phyloP scores from a whole-genome alignment of 2,888 invertebrate genomes.

The Protophormia terraenovae region DNA sequence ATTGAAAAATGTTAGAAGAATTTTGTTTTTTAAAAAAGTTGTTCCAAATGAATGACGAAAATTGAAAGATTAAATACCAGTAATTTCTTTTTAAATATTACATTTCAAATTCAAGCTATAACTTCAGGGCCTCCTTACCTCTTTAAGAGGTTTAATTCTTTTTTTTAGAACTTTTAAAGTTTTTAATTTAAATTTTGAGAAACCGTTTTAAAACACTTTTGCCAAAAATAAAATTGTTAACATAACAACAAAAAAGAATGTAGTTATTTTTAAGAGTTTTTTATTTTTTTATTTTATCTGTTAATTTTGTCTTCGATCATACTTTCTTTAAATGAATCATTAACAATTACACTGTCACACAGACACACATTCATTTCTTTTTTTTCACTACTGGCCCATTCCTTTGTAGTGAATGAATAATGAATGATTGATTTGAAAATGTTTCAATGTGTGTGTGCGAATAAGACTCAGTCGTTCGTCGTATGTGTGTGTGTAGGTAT shows the following conservation, averaged over 20 bases:
- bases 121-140: not conserved
- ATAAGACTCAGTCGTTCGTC: not conserved
- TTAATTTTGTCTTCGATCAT: constrained; percentile 2
- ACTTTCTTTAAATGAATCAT: constrained; percentile 22
- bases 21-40: not conserved
- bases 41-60: constrained; percentile 13
- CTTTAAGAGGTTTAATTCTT: not conserved
- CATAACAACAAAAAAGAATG: not conserved
- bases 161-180: not conserved
- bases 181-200: not conserved
- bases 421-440: not conserved
- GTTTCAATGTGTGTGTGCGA: not conserved
- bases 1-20: constrained; percentile 34
- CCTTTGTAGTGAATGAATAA: too few relatives aligned
- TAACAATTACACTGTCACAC: not conserved
- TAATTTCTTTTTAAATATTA: constrained; percentile 35
- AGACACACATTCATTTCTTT: not conserved
- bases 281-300: constrained; percentile 32
- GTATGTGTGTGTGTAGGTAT: not conserved
- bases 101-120: constrained; percentile 58
- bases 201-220: not conserved
- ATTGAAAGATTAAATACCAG: constrained; percentile 53
- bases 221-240: not conserved
- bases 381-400: not conserved
- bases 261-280: not conserved